A percentile compares a stretch with the other conserved stretches of the same genome.
These are phyloP conservation scores for Drosophila rhopaloa DNA, from an alignment of 1,140 invertebrate species.

Conservation along the genomic window DNA sequence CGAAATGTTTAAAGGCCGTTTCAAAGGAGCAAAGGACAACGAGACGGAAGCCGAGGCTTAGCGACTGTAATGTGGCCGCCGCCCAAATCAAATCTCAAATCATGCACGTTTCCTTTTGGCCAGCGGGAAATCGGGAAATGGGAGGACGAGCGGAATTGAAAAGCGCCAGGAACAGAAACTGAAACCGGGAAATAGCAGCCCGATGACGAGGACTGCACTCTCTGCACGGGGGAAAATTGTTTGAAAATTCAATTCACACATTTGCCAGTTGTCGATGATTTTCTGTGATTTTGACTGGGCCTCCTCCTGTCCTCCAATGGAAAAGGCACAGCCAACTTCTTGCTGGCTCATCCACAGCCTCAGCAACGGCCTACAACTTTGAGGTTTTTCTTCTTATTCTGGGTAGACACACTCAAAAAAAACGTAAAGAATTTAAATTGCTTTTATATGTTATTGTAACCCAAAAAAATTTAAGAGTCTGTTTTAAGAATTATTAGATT, in stretches of 20 bases:
- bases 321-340: conserved; percentile 32
- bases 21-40: conserved; percentile 39
- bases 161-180: conserved; percentile 39
- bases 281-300: conserved; percentile 70
- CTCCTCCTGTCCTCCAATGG: conserved; percentile 22
- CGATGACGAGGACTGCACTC: conserved; percentile 44
- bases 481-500: too few species aligned
- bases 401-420: background rate
- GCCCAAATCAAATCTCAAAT: conserved; percentile 80
- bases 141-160: conserved; percentile 16
- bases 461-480: background rate
- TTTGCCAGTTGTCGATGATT: conserved; percentile 82
- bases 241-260: conserved; percentile 83
- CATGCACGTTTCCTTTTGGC: conserved; percentile 62
- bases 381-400: conserved; percentile 43
- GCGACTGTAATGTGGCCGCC: conserved; percentile 74
- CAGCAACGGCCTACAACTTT: conserved; percentile 35
- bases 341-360: conserved; percentile 56
- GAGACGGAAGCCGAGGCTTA: conserved; percentile 36
- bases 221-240: conserved; percentile 66
- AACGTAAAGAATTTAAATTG: background rate
- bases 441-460: background rate
- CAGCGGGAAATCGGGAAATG: background rate
- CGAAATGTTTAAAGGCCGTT: conserved; percentile 65
- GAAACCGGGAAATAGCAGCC: conserved; percentile 16